Conservation (phyloP, 2,797 vertebrate genomes). For the Pseudopleuronectes americanus region DNA sequence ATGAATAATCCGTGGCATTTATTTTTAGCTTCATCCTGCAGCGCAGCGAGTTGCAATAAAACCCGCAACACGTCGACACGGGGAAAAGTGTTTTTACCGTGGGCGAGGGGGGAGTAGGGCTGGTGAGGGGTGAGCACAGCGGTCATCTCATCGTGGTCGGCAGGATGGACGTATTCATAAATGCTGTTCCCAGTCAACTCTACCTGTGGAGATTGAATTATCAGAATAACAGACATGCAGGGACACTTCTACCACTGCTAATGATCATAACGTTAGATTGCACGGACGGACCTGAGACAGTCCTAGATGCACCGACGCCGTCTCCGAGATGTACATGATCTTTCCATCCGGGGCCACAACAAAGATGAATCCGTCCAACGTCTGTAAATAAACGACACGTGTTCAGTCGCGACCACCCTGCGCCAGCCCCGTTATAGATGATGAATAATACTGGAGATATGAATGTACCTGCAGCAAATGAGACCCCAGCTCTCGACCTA, state of each 20-base stretch:
- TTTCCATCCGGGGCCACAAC: conserved; percentile 99
- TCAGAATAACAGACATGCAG: background rate
- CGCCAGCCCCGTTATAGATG: too few species aligned
- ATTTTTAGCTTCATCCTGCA: too few species aligned
- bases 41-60: too few species aligned
- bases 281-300: conserved; percentile 92
- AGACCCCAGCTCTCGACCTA: conserved; percentile 92
- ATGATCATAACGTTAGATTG: background rate
- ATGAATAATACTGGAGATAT: background rate
- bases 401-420: background rate
- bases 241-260: background rate
- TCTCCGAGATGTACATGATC: conserved; percentile 99
- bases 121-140: conserved; percentile 97
- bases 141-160: conserved; percentile 98
- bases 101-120: conserved; percentile 97
- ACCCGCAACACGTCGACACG: too few species aligned
- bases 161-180: conserved; percentile 97
- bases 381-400: conserved; percentile 78
- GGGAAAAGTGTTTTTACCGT: conserved; percentile 80
- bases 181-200: conserved; percentile 99
- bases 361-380: conserved; percentile 98
- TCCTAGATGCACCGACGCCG: conserved; percentile 96
- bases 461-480: conserved; percentile 76
- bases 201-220: conserved; percentile 88
- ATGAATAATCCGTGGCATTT: too few species aligned